A percentile compares a stretch with the other conserved stretches of the same genome.
Conservation (phyloP, 2,888 invertebrate genomes). For the Sinodicranocentrus sp. region DNA sequence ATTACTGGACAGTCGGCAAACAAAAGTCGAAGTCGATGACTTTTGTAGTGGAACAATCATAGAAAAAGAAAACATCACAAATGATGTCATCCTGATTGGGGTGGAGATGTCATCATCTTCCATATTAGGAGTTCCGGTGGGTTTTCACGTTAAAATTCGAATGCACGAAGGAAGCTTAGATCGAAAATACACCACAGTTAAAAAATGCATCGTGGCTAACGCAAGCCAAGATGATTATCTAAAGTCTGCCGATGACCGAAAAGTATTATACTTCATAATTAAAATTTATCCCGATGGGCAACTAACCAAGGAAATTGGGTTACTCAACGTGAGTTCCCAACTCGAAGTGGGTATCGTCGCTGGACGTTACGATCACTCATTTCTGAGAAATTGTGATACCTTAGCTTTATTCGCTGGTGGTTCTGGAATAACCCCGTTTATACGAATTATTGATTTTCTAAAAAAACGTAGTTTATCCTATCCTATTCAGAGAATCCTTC, state of each 20-base stretch:
- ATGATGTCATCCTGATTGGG: slow-evolving; percentile 60
- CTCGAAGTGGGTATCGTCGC: slow-evolving; percentile 49
- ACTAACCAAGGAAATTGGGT: slow-evolving; percentile 58
- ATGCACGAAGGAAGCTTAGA: slow-evolving; percentile 5
- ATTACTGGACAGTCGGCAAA: slow-evolving; percentile 63
- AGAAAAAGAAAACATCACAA: slow-evolving; percentile 58
- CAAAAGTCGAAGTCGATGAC: slow-evolving; percentile 59
- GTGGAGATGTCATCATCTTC: slow-evolving; percentile 51
- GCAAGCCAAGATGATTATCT: not conserved
- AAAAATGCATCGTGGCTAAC: not conserved
- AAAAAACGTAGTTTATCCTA: slow-evolving; percentile 46
- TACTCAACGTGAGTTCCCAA: slow-evolving; percentile 16
- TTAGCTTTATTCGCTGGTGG: slow-evolving; percentile 69
- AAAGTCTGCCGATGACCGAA: slow-evolving; percentile 22
- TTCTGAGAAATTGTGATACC: slow-evolving; percentile 33
- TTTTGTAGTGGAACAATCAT: slow-evolving; percentile 60
- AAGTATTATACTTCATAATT: slow-evolving; percentile 68
- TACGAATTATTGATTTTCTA: slow-evolving; percentile 67
- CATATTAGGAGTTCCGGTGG: slow-evolving; percentile 71
- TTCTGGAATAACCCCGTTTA: slow-evolving; percentile 71
- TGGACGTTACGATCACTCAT: slow-evolving; percentile 32
- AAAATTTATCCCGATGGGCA: slow-evolving; percentile 71
- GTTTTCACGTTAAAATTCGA: slow-evolving; percentile 70
- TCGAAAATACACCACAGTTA: slow-evolving; percentile 67
- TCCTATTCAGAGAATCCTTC: slow-evolving; percentile 49